phyloP scores from a whole-genome alignment of 2,888 invertebrate genomes.

The Cordylochernes scorpioides region DNA sequence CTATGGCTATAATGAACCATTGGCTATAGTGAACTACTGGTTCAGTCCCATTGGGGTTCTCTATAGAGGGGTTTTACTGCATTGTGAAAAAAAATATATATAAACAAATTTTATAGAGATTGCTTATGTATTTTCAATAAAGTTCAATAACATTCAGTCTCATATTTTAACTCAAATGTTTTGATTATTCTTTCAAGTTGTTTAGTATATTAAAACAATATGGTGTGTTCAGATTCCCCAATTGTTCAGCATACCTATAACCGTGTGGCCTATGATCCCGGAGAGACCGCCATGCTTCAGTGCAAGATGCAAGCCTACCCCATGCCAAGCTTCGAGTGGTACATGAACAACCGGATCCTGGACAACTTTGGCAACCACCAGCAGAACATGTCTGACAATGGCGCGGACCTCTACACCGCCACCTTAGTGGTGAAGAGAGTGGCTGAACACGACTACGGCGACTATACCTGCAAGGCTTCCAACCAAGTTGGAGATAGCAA shows the following conservation, averaged over 20 bases:
- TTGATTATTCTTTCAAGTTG: too few relatives aligned
- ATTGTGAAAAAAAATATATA: too few relatives aligned
- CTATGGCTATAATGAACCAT: too few relatives aligned
- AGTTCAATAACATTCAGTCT: too few relatives aligned
- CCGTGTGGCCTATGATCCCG: conserved; percentile 49
- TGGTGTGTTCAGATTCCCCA: conserved; percentile 37
- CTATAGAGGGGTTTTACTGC: too few relatives aligned
- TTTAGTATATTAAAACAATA: background rate
- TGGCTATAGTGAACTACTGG: too few relatives aligned
- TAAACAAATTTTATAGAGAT: too few relatives aligned
- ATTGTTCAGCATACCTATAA: conserved; percentile 39
- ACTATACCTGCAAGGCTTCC: conserved; percentile 60
- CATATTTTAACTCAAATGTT: too few relatives aligned
- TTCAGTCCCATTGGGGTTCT: too few relatives aligned
- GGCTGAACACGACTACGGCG: conserved; percentile 41
- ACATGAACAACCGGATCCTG: conserved; percentile 10
- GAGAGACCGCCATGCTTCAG: conserved; percentile 56
- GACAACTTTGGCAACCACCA: conserved; percentile 43
- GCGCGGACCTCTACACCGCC: conserved; percentile 60
- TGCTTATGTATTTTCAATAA: too few relatives aligned
- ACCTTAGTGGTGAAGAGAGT: conserved; percentile 33
- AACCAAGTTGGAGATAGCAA: conserved; percentile 42
- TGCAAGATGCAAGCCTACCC: conserved; percentile 76
- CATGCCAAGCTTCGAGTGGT: conserved; percentile 76
- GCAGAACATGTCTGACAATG: conserved; percentile 47